phyloP scores from a whole-genome alignment of 2,113 vertebrate species.

The Sinosuthora webbiana region DNA sequence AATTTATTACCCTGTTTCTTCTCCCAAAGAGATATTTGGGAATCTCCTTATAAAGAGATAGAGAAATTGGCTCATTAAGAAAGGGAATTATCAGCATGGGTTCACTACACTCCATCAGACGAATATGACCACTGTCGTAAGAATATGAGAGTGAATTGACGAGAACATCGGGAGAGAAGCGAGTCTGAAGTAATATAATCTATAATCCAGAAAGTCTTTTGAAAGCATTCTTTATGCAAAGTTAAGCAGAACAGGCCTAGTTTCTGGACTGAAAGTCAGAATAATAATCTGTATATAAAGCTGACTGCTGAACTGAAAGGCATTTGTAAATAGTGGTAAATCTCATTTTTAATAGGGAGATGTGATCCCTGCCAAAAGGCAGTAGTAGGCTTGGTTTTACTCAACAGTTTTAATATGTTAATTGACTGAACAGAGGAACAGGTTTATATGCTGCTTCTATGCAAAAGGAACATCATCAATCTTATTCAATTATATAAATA shows the following conservation, averaged over 20 bases:
- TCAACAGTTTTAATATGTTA: not conserved
- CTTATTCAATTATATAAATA: constrained; percentile 6
- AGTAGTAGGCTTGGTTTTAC: constrained; percentile 8
- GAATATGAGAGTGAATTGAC: constrained; percentile 18
- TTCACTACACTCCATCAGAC: constrained; percentile 40
- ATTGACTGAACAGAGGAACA: not conserved
- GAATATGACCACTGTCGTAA: constrained; percentile 34
- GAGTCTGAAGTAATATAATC: constrained; percentile 48
- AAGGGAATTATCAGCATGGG: not conserved
- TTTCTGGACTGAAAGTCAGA: constrained; percentile 31
- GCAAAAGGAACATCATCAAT: not conserved
- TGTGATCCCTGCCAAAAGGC: not conserved
- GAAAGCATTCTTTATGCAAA: constrained; percentile 53
- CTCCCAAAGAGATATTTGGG: not conserved
- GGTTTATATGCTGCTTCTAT: not conserved
- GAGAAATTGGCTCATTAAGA: constrained; percentile 34
- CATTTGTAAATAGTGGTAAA: constrained; percentile 19
- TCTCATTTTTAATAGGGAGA: constrained; percentile 5
- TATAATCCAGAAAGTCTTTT: constrained; percentile 44
- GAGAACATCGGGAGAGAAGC: constrained; percentile 29
- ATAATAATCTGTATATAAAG: not conserved
- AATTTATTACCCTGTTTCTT: not conserved
- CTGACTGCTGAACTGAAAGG: not conserved
- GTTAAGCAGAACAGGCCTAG: constrained; percentile 52
- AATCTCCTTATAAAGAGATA: not conserved